Evolutionary conservation across 2,113 vertebrate genomes (phyloP).

Genomic region (Pomatostomus ruficeps): DNA sequence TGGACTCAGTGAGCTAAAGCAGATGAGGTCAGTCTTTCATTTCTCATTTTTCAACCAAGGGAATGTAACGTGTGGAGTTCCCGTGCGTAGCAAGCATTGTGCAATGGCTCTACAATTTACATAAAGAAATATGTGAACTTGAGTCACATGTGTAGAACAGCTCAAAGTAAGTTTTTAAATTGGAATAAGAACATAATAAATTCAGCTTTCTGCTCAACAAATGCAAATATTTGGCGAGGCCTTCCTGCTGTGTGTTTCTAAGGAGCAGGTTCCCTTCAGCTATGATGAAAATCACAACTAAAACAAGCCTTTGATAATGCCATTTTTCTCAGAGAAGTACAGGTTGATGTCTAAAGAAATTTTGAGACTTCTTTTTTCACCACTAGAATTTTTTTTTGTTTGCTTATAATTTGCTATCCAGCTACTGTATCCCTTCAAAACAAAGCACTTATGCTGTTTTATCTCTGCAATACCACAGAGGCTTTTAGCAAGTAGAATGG

Average conservation of each 20-base stretch:
- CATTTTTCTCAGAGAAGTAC: neutral
- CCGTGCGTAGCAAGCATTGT: neutral
- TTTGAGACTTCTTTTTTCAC: neutral
- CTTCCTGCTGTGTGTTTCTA: neutral
- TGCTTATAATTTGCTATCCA: neutral
- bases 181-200: neutral
- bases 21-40: neutral
- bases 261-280: neutral
- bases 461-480: neutral
- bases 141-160: neutral
- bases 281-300: neutral
- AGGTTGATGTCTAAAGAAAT: neutral
- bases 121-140: neutral
- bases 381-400: neutral
- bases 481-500: neutral
- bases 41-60: neutral
- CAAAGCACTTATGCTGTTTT: neutral
- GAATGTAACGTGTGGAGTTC: neutral
- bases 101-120: neutral
- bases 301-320: neutral
- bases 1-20: neutral
- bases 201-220: neutral
- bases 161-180: neutral
- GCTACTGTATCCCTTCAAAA: conserved; percentile 6
- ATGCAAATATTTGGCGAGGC: neutral